Evolutionary conservation across 1,140 invertebrate species (phyloP).

Genomic region (Batillaria attramentaria): DNA sequence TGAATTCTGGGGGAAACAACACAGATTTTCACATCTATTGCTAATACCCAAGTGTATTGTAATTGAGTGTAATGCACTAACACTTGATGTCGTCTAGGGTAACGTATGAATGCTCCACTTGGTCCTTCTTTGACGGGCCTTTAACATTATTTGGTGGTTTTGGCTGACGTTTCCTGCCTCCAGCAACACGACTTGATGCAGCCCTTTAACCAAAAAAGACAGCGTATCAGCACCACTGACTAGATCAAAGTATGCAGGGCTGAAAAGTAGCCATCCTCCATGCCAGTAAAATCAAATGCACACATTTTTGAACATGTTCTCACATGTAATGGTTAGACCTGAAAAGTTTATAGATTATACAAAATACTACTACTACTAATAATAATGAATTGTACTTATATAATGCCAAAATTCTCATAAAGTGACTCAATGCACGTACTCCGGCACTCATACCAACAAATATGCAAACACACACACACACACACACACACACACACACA

Average conservation of each 20-base stretch:
- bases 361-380: too few relatives aligned
- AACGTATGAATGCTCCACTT: conserved; percentile 54
- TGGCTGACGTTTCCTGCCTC: conserved; percentile 43
- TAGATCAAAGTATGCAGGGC: neutral
- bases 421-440: too few relatives aligned
- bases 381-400: too few relatives aligned
- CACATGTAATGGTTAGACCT: too few relatives aligned
- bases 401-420: too few relatives aligned
- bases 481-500: neutral
- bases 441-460: too few relatives aligned
- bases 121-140: conserved; percentile 53
- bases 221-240: neutral
- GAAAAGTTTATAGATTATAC: neutral
- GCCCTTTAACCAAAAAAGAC: conserved; percentile 40
- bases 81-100: conserved; percentile 64
- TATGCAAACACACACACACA: too few relatives aligned
- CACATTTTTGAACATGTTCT: neutral
- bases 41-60: neutral
- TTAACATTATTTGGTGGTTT: conserved; percentile 48
- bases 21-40: conserved; percentile 6
- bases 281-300: too few relatives aligned
- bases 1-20: too few relatives aligned
- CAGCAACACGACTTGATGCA: conserved; percentile 48
- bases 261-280: too few relatives aligned
- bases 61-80: conserved; percentile 30